Evolutionary conservation across 2,113 vertebrate genomes (phyloP), one percentile per base, ranked within the genome.

Genomic region (Mesitornis unicolor): DNA sequence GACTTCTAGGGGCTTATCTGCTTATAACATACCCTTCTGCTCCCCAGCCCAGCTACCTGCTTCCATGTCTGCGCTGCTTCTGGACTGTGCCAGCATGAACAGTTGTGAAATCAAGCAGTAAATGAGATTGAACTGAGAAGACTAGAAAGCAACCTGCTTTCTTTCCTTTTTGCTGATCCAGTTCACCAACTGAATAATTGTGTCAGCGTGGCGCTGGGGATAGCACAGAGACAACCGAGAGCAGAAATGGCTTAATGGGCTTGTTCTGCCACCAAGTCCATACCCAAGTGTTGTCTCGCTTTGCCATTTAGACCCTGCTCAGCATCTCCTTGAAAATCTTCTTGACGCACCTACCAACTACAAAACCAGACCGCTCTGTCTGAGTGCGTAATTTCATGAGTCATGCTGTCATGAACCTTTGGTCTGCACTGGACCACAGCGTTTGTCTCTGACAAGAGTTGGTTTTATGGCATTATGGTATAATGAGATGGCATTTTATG

Each of bases 161-260:
- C 73, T 90, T 94, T 92, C 86, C 11, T 5, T 85, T 77, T 70
- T 80, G 79, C 92, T 90, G 95, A 81, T 77, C 79, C 80, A 83
- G 59, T 88, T 92, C 71, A 53, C 74, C 31, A 15, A 1, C 20
- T 13, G 22, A 86, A 80, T 73, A 84, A 90, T 84, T n/a, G 76
- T 77, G 86, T 90, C 92, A 86, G 68, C 6, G 0, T 84, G 76
- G 38, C 38, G 29, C 83, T 63, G 89, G 47, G 51, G 50, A 28
- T 40, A 60, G 70, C 90, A 48, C 78, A 87, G 81, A 38, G 54
- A 76, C 28, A 67, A 38, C 71, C 1, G 2, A 50, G 53, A 57
- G 31, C 2, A 11, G 83, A 48, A 78, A 80, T n/a, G 47, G 68
- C 56, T 90, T 63, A 65, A 67, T 31, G 43, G 35, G 31, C 51